phyloP scores from a whole-genome alignment of 2,797 vertebrate species.

The Myoxocephalus aenaeus region DNA sequence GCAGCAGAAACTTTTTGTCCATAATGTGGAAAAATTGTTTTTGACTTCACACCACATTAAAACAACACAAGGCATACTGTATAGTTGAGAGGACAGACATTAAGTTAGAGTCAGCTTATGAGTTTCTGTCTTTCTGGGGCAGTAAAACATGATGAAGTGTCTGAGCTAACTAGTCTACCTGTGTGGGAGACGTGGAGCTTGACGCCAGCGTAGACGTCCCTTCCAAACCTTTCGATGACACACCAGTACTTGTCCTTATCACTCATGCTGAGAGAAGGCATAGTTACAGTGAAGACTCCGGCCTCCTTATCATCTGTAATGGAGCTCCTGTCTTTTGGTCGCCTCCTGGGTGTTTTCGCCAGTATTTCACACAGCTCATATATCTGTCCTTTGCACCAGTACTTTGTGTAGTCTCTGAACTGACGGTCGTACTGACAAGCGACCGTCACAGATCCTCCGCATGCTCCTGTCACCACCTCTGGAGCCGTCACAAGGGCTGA shows the following conservation, averaged over 20 bases:
- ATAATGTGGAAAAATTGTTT: not conserved
- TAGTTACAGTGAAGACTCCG: slow-evolving; percentile 66
- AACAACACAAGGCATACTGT: not conserved
- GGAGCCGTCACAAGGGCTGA: slow-evolving; percentile 53
- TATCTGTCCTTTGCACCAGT: slow-evolving; percentile 73
- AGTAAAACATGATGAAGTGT: not conserved
- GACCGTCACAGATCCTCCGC: slow-evolving; percentile 47
- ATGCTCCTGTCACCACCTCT: slow-evolving; percentile 26
- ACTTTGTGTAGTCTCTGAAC: slow-evolving; percentile 64
- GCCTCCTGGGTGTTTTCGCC: slow-evolving; percentile 49
- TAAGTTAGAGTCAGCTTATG: not conserved
- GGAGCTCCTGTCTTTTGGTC: not conserved
- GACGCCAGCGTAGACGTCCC: slow-evolving; percentile 44
- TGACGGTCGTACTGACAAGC: slow-evolving; percentile 53
- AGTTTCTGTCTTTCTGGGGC: not conserved
- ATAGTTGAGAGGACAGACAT: not conserved
- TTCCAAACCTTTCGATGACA: slow-evolving; percentile 49
- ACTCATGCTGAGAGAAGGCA: slow-evolving; percentile 50
- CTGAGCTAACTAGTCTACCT: slow-evolving; percentile 53
- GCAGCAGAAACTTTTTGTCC: not conserved
- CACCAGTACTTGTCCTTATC: slow-evolving; percentile 77
- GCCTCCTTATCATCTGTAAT: slow-evolving; percentile 63
- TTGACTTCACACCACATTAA: not conserved
- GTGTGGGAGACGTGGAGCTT: slow-evolving; percentile 37
- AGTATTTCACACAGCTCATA: slow-evolving; percentile 56